Evolutionary conservation across 2,113 vertebrate species (phyloP), one percentile per base, ranked within the genome.

Genomic region (Psittacara wagleri): DNA sequence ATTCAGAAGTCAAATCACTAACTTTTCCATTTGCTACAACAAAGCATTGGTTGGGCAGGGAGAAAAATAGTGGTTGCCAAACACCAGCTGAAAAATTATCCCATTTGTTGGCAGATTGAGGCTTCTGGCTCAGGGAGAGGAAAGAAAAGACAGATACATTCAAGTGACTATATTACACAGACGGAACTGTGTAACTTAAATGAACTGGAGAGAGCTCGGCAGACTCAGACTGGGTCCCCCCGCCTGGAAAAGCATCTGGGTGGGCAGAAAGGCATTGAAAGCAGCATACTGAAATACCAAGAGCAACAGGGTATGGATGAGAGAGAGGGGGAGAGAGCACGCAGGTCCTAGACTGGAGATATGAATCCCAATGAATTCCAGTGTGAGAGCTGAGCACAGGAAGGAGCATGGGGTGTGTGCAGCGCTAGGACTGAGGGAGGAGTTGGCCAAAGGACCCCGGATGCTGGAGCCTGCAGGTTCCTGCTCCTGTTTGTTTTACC

Each of bases 401-500:
- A 43, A 64, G 49, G 66, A 90, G 37, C 43, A 15, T 2, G 33
- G 15, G 18, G 9, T 78, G n/a, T 7, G 5, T n/a, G 41, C 54
- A 77, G 73, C 8, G 2, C 74, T 31, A 67, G 48, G 35, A 61
- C n/a, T 37, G 43, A 83, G 52, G 77, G 48, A 88, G 87, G 80
- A 91, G 80, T 44, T 94, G 88, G 84, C 91, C 78, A 83, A 39
- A 68, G 57, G 74, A 97, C 91, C 96, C 97, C 93, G 93, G 97
- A 97, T 95, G 62, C 76, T 31, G 90, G 48, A 86, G 52, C 25
- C 44, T 23, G 61, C 55, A 94, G 91, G 96, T 97, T 97, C 97
- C 97, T 97, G 96, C 82, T 97, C 64, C 57, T 76, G 84, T 97
- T 97, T 97, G 89, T 81, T 96, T 95, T 97, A 82, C 46, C 79